These are phyloP conservation scores for Odontocolon sp. DNA, from an alignment of 2,888 invertebrate genomes.

Conservation along the genomic window DNA sequence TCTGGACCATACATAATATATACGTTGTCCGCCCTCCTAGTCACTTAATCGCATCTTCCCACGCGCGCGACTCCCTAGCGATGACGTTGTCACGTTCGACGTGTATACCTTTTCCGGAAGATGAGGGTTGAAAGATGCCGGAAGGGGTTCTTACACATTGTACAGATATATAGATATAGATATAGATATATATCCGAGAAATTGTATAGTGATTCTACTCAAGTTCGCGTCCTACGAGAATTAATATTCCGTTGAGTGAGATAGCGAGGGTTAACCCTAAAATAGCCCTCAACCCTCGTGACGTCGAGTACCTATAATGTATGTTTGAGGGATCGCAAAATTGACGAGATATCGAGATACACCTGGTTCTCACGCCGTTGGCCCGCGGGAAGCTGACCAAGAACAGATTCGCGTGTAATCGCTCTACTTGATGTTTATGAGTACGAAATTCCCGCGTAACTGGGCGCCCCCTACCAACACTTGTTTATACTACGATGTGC, in stretches of 20 bases:
- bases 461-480: background rate
- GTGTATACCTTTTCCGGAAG: background rate
- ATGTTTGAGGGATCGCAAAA: too few relatives aligned
- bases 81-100: conserved; percentile 47
- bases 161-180: background rate
- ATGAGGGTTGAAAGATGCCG: conserved; percentile 22
- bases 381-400: conserved; percentile 50
- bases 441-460: conserved; percentile 49
- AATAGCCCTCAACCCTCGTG: too few relatives aligned
- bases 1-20: conserved; percentile 13
- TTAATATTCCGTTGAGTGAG: too few relatives aligned
- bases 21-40: conserved; percentile 10
- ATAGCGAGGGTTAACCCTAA: too few relatives aligned
- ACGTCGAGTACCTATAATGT: too few relatives aligned
- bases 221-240: too few relatives aligned
- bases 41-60: conserved; percentile 46
- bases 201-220: too few relatives aligned
- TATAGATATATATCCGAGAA: too few relatives aligned
- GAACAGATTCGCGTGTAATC: conserved; percentile 56
- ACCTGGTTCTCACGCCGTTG: conserved; percentile 59
- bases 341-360: conserved; percentile 17
- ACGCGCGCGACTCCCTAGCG: conserved; percentile 17
- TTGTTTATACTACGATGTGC: conserved; percentile 29
- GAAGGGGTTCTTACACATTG: background rate
- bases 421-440: conserved; percentile 51